Base-by-base conservation (phyloP, 2,888 invertebrate species). In the Trissonchulus latispiculum region DNA sequence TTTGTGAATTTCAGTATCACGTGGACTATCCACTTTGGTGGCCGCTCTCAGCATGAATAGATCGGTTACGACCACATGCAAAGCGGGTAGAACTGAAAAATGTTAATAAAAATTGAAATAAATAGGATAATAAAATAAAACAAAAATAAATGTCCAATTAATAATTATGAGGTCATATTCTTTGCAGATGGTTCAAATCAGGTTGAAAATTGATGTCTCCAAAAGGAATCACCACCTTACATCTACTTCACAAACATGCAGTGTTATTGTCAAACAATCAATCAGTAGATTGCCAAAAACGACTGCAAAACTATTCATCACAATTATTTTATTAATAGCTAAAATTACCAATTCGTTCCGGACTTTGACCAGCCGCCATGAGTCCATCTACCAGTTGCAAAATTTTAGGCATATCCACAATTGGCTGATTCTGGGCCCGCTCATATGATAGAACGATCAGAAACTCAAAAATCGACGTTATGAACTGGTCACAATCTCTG, bases 341-440 rank as follows among this genome's bases (percentile, higher is more conserved):
- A n/a, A n/a, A n/a, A n/a, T n/a, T 48, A 48, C 48, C 48, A 23
- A 48, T 48, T 48, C 48, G 48, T 48, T 48, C 48, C 8, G 48
- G 48, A 48, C 23, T 48, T 76, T 91, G 90, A 0, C 91, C 92
- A 77, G 91, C 90, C 0, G 93, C 93, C 89, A 92, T 90, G 61
- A 94, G 85, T 0, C 91, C 91, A 81, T 93, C 93, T 83, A 92
- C 92, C 1, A 93, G 85, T 80, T 92, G 92, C 35, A 94, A 90
- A 80, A 96, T 91, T 86, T 94, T 93, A 1, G 95, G 93, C 79
- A 95, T 89, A 76, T 90, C 90, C 77, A 95, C 93, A 61, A 95
- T 89, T 76, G 89, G 89, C 82, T 92, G 93, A 1, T 91, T 90
- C 81, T 92, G 91, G 83, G 92, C 91, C 81, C 91, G 91, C 76